Evolutionary conservation across 2,888 invertebrate genomes (phyloP), one percentile per base, ranked within the genome.

Genomic region (Automeris io): DNA sequence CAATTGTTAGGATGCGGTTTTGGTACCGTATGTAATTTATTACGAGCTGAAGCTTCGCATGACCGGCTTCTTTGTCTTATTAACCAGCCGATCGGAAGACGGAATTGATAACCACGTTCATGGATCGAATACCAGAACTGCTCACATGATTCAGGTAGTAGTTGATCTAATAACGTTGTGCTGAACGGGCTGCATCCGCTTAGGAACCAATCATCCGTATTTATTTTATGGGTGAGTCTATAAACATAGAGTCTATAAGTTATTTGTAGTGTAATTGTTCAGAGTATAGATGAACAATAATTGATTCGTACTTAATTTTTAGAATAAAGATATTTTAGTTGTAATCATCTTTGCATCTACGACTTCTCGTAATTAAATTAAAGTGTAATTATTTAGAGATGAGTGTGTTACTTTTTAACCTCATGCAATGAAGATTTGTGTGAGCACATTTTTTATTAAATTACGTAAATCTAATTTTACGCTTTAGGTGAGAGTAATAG

Each of bases 151-250:
- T 63, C 57, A 59, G 56, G 58, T 66, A 57, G 54, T 54, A 55
- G 54, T 49, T 49, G 32, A 44, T 54, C 47, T 48, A 53, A 51
- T 50, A 54, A 51, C 51, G 61, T 57, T 51, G 59, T 52, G 54
- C 49, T 48, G 58, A 56, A 51, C 52, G 51, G 54, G 54, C 63
- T 61, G 61, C 61, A 61, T 69, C 71, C 61, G 66, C 51, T 54
- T 49, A 49, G 42, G 45, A 64, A 57, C 57, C 62, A 62, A 48
- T 64, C 61, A 55, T 51, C 62, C 61, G 57, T 62, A 53, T 50
- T 60, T 55, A 49, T 56, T 66, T 57, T 64, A 75, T 77, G 76
- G 73, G 77, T 75, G 69, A 75, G 75, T 74, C 57, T 44, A 45
- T 49, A 49, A 53, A 39, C 42, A 47, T 61, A 53, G 53, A 51